Base-by-base conservation (phyloP, 2,113 vertebrate genomes). In the Centropristis striata region DNA sequence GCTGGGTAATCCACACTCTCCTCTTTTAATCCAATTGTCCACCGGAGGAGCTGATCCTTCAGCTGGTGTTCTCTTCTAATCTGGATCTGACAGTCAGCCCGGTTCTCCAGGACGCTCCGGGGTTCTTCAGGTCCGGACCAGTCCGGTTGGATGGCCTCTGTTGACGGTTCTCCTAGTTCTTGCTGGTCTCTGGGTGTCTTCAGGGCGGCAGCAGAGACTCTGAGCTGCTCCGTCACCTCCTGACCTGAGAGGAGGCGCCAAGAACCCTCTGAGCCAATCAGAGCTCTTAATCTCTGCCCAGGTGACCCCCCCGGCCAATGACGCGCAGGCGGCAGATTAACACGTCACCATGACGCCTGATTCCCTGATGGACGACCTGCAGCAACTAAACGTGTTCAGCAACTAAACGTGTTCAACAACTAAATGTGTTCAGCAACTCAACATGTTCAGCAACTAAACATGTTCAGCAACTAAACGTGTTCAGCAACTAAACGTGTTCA, bases 11-110 rank as follows among this genome's bases (percentile, higher is more conserved):
- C 91, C 84, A 71, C 46, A 70, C 89, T 79, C 78, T 83, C 81
- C 55, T 68, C 57, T 39, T 71, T 70, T 92, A 92, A 91, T 91
- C 91, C 91, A 77, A 83, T 70, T 87, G 50, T 68, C 49, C 11
- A 10, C 5, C 0, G 69, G 75, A 39, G 37, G 39, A 63, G 41
- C 18, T 54, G 73, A 64, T 58, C 75, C 27, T 8, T 21, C 1
- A 12, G 46, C 28, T 57, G 54, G 37, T 8, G 59, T 70, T 39
- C 53, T 25, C 0, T 14, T 55, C 12, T 28, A 39, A 71, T 49
- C 70, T n/a, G n/a, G 46, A 60, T 15, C 46, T 32, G 23, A 63
- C 20, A 16, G 54, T 55, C 16, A 18, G 5, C 15, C 0, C 0
- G 47, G 13, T 47, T 77, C 65, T 63, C 20, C 70, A 28, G 25